Evolutionary conservation across 2,888 invertebrate genomes (phyloP).

Genomic region (Dermolepida albohirtum): DNA sequence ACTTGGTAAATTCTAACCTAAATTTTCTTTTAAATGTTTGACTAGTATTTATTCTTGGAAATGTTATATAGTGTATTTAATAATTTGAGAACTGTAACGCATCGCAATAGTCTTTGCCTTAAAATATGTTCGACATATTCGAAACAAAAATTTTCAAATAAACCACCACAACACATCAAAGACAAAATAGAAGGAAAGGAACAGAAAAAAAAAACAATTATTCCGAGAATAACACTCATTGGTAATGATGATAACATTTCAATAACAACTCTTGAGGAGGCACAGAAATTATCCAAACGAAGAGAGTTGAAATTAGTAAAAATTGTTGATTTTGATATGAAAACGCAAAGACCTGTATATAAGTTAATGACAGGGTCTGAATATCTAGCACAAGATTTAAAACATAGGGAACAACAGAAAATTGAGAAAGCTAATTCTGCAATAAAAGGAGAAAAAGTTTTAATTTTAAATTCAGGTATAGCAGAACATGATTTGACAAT

Average conservation of each 20-base stretch:
- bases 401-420: constrained; percentile 68
- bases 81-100: neutral
- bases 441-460: constrained; percentile 73
- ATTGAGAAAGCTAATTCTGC: constrained; percentile 59
- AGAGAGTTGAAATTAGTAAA: constrained; percentile 78
- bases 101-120: constrained; percentile 4
- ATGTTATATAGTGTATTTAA: neutral
- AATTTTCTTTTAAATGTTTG: no score
- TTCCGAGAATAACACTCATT: constrained; percentile 76
- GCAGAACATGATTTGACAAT: constrained; percentile 75
- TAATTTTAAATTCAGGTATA: constrained; percentile 73
- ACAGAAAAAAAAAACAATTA: constrained; percentile 56
- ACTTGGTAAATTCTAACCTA: no score
- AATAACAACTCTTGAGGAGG: constrained; percentile 75
- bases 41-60: no score
- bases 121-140: constrained; percentile 5
- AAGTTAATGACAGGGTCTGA: constrained; percentile 77
- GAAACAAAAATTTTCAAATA: neutral
- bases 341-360: constrained; percentile 76
- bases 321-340: constrained; percentile 74
- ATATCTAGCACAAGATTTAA: constrained; percentile 72
- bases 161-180: neutral
- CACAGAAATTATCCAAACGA: constrained; percentile 75
- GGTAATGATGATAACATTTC: constrained; percentile 69
- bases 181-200: constrained; percentile 37